phyloP scores from a whole-genome alignment of 2,797 vertebrate species.

The Macrochelys suwanniensis region DNA sequence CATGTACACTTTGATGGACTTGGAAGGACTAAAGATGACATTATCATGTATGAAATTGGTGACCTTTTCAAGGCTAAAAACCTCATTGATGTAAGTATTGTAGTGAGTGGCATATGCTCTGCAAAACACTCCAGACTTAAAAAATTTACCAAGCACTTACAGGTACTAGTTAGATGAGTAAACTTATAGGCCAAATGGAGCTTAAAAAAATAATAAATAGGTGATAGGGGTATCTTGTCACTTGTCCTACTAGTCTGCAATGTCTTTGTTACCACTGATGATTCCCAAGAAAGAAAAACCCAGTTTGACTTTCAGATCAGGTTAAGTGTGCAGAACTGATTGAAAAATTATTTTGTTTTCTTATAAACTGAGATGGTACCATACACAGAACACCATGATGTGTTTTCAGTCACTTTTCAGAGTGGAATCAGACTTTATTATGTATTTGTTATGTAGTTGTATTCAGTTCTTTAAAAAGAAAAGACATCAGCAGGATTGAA shows the following conservation, averaged over 20 bases:
- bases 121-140: neutral
- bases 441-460: neutral
- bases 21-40: conserved; percentile 94
- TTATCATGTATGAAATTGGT: conserved; percentile 93
- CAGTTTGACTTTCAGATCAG: neutral
- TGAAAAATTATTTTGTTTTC: neutral
- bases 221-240: neutral
- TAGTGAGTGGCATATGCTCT: neutral
- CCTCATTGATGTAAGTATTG: conserved; percentile 91
- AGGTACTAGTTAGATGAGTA: neutral
- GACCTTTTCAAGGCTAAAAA: conserved; percentile 95
- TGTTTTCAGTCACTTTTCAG: neutral
- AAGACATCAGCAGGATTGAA: neutral
- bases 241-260: neutral
- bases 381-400: neutral
- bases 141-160: neutral
- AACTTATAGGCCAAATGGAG: neutral
- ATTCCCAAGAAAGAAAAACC: neutral
- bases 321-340: neutral
- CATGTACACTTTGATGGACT: conserved; percentile 95
- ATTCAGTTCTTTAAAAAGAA: neutral
- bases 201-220: neutral
- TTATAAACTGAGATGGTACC: neutral
- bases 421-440: neutral
- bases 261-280: neutral